Evolutionary conservation across 2,113 vertebrate species (phyloP).

Genomic region (Cyphomyrus discorhynchus): DNA sequence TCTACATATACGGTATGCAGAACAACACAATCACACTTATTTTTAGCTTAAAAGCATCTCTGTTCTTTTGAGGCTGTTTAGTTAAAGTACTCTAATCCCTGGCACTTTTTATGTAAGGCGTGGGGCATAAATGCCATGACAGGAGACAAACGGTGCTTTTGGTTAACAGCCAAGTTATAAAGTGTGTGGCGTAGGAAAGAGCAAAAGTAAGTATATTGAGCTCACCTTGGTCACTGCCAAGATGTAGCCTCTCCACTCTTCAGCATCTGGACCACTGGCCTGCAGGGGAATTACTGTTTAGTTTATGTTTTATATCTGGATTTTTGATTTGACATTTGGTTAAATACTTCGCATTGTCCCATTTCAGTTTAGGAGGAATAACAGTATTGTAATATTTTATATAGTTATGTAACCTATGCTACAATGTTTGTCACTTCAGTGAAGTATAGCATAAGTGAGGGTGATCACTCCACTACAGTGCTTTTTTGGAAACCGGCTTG

Average conservation of each 20-base stretch:
- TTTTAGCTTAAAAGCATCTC: neutral
- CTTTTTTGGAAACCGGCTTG: neutral
- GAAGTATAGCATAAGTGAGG: neutral
- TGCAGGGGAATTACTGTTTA: conserved; percentile 28
- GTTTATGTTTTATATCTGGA: neutral
- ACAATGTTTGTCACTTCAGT: neutral
- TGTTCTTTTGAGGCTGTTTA: neutral
- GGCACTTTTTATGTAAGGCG: neutral
- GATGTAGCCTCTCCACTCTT: conserved; percentile 72
- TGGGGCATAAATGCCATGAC: neutral
- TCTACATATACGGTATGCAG: neutral
- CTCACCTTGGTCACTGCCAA: conserved; percentile 64
- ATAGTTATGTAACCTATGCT: neutral
- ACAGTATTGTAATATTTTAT: neutral
- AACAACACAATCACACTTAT: neutral
- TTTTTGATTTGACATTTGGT: neutral
- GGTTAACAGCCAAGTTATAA: neutral
- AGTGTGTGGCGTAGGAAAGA: neutral
- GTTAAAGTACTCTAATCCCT: neutral
- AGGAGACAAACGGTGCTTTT: neutral
- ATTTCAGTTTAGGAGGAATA: neutral
- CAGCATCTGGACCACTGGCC: conserved; percentile 57
- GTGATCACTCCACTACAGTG: neutral
- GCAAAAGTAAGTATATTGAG: neutral
- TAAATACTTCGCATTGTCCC: neutral